Evolutionary conservation across 1,140 invertebrate genomes (phyloP).

Genomic region (Rhyacophila brunnea): DNA sequence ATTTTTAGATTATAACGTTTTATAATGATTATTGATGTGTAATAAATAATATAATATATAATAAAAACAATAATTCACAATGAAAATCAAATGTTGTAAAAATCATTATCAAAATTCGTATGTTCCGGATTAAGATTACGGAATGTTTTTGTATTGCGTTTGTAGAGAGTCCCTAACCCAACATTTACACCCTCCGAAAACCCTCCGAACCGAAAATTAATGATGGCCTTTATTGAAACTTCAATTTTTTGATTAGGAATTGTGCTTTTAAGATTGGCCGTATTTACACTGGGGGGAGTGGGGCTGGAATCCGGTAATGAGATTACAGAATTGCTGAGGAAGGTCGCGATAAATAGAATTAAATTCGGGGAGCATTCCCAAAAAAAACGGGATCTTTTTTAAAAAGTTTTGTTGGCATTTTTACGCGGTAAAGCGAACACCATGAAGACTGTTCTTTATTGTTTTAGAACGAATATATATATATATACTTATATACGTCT

Average conservation of each 20-base stretch:
- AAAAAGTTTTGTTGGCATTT: no score
- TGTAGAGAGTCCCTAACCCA: not conserved
- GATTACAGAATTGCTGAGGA: slow-evolving; percentile 28
- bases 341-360: slow-evolving; percentile 34
- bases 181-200: slow-evolving; percentile 17
- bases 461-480: no score
- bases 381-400: slow-evolving; percentile 7
- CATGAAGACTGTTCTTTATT: no score
- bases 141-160: not conserved
- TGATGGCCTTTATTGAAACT: slow-evolving; percentile 55
- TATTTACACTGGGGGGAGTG: slow-evolving; percentile 24
- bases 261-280: slow-evolving; percentile 33
- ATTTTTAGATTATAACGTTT: no score
- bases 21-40: no score
- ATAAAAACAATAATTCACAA: no score
- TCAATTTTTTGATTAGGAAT: slow-evolving; percentile 54
- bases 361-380: slow-evolving; percentile 16
- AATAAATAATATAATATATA: no score
- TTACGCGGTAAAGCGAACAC: not conserved
- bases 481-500: no score
- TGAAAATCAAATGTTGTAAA: no score
- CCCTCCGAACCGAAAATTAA: slow-evolving; percentile 51
- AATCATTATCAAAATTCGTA: no score
- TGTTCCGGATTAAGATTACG: no score
- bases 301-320: slow-evolving; percentile 31